Evolutionary conservation across 2,113 vertebrate species (phyloP).

Genomic region (Rhinolophus ferrumequinum): DNA sequence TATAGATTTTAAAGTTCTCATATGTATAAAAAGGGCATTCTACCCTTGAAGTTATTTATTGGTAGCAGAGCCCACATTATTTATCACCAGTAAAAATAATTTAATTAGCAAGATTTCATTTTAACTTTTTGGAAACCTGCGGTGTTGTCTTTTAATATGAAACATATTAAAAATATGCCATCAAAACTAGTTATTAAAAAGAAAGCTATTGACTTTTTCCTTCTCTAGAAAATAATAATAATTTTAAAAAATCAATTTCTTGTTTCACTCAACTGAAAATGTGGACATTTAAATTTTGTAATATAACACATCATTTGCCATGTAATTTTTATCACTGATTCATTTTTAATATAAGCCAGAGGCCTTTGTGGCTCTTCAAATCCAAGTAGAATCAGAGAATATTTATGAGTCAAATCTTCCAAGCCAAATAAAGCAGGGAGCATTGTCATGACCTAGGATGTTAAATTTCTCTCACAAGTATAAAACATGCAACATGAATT

Average conservation of each 20-base stretch:
- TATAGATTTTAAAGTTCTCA: not conserved
- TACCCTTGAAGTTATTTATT: not conserved
- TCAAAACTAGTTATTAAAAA: not conserved
- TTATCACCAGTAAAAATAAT: not conserved
- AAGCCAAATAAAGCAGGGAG: not conserved
- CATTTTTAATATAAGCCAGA: slow-evolving; percentile 15
- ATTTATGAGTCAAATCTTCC: not conserved
- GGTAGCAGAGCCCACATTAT: not conserved
- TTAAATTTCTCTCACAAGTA: not conserved
- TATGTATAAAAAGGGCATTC: not conserved
- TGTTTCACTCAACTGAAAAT: not conserved
- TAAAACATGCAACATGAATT: not conserved
- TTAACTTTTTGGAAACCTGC: not conserved
- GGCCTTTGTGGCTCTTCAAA: not conserved
- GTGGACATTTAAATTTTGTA: not conserved
- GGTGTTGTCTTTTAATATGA: not conserved
- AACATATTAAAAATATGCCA: not conserved
- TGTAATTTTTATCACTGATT: not conserved
- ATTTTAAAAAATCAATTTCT: not conserved
- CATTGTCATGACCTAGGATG: not conserved
- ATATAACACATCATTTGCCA: not conserved
- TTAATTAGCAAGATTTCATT: not conserved
- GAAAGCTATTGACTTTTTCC: not conserved
- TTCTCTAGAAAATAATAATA: not conserved
- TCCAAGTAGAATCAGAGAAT: not conserved